phyloP scores from a whole-genome alignment of 2,113 vertebrate genomes.

The Oncorhynchus mykiss region DNA sequence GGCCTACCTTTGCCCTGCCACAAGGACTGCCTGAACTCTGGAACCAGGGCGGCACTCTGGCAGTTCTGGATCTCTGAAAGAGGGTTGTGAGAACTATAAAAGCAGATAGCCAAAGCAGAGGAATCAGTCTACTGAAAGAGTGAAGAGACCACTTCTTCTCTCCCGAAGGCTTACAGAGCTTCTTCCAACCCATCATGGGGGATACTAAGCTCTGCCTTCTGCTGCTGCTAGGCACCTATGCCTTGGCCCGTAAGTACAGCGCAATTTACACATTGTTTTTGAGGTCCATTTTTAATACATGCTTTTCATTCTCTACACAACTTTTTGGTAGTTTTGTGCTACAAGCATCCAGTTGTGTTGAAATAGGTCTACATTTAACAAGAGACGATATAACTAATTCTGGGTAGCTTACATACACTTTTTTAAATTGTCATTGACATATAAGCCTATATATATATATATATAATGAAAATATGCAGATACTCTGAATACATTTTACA shows the following conservation, averaged over 20 bases:
- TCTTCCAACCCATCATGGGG: constrained; percentile 55
- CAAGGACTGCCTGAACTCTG: constrained; percentile 72
- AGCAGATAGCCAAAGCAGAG: constrained; percentile 18
- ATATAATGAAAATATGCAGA: not conserved
- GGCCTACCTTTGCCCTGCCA: constrained; percentile 73
- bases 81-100: constrained; percentile 63
- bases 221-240: constrained; percentile 59
- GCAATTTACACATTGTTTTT: not conserved
- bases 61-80: constrained; percentile 50
- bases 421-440: not conserved
- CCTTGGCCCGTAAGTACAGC: constrained; percentile 67
- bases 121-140: constrained; percentile 61
- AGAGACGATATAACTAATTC: no score
- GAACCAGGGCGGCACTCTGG: constrained; percentile 63
- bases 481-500: not conserved
- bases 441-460: not conserved
- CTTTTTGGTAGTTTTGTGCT: no score
- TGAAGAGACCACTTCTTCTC: constrained; percentile 49
- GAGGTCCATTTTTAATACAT: not conserved
- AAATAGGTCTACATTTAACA: not conserved
- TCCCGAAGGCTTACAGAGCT: constrained; percentile 48
- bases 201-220: constrained; percentile 62
- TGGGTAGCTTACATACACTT: no score
- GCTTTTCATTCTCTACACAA: not conserved
- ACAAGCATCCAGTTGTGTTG: not conserved